Evolutionary conservation across 2,113 vertebrate genomes (phyloP).

Genomic region (Amphiprion percula): DNA sequence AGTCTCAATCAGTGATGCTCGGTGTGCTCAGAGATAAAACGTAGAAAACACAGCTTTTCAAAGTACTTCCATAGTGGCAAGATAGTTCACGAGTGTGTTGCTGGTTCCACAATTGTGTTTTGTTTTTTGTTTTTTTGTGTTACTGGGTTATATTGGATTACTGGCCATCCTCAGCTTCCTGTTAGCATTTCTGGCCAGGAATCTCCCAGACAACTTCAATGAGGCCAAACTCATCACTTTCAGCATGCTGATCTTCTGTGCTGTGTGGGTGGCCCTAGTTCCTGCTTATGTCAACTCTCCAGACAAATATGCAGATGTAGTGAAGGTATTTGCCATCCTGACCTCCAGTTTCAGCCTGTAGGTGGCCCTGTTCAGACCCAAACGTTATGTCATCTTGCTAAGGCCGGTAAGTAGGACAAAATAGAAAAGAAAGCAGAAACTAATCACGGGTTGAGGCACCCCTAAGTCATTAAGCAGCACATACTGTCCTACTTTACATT

Average conservation of each 20-base stretch:
- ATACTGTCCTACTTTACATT: too few species aligned
- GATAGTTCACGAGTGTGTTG: conserved; percentile 75
- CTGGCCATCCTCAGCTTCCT: conserved; percentile 76
- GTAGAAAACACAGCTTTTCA: too few species aligned
- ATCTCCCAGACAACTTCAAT: conserved; percentile 80
- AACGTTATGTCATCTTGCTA: conserved; percentile 69
- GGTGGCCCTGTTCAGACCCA: conserved; percentile 77
- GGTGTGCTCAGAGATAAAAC: too few species aligned
- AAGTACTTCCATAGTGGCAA: conserved; percentile 54
- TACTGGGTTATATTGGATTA: conserved; percentile 77
- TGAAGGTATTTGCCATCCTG: conserved; percentile 82
- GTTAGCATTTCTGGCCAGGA: conserved; percentile 77
- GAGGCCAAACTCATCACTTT: conserved; percentile 82
- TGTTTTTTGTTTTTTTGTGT: conserved; percentile 57
- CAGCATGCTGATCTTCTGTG: conserved; percentile 85
- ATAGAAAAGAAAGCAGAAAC: conserved; percentile 81
- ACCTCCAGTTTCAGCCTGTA: conserved; percentile 82
- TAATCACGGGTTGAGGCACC: conserved; percentile 61
- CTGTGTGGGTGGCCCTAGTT: conserved; percentile 81
- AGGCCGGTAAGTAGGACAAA: neutral
- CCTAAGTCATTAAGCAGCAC: neutral
- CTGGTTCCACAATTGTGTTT: conserved; percentile 77
- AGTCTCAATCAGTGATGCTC: too few species aligned
- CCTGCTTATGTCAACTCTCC: conserved; percentile 81
- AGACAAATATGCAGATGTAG: conserved; percentile 78